These are phyloP conservation scores for Eremobia ochroleuca DNA, from an alignment of 2,888 invertebrate genomes.

Conservation along the genomic window DNA sequence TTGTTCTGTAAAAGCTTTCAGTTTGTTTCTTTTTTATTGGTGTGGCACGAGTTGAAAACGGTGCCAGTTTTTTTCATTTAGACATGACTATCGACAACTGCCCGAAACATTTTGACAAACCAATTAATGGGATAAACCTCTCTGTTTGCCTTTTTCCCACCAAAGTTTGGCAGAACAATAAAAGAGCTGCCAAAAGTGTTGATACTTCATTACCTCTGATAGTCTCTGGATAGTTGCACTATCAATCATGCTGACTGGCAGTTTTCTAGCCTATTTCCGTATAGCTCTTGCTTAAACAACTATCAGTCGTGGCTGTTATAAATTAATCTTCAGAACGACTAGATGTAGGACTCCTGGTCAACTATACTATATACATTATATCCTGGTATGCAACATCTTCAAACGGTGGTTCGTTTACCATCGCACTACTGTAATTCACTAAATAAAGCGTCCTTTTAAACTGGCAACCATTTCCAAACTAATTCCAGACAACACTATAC, in stretches of 20 bases:
- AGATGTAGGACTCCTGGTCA: background rate
- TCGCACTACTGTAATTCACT: background rate
- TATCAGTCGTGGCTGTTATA: background rate
- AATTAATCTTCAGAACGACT: background rate
- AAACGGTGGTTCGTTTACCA: background rate
- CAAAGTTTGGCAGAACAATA: background rate
- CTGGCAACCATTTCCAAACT: background rate
- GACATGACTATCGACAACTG: background rate
- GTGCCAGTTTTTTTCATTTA: constrained; percentile 38
- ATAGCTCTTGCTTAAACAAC: background rate
- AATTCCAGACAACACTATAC: background rate
- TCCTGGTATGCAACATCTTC: background rate
- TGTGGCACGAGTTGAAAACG: background rate
- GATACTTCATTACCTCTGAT: background rate
- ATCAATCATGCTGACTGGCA: background rate
- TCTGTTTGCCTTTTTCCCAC: background rate
- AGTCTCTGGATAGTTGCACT: background rate
- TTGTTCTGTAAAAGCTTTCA: constrained; percentile 2
- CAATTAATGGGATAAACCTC: constrained; percentile 6
- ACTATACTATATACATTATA: background rate
- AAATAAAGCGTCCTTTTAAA: background rate
- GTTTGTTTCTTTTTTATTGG: constrained; percentile 9
- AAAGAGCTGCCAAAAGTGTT: background rate
- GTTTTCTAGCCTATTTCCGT: background rate
- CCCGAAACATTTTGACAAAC: constrained; percentile 31